Conservation (phyloP, 2,888 invertebrate genomes). For the Drosophila kokeensis region DNA sequence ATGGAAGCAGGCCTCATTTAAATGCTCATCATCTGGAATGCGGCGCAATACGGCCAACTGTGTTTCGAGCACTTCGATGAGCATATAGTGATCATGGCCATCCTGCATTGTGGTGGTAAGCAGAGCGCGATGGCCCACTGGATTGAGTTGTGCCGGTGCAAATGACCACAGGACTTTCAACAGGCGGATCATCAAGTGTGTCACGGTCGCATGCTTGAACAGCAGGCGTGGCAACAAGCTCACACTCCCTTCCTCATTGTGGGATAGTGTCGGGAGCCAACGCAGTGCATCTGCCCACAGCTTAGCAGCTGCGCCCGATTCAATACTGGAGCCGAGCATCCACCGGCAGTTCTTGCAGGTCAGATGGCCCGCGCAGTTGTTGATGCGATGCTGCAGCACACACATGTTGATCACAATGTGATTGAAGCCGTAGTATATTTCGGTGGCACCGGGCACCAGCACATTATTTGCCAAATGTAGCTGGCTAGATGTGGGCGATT, state of each 20-base stretch:
- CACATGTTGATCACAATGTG: slow-evolving; percentile 69
- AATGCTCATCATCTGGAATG: slow-evolving; percentile 13
- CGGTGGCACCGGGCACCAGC: slow-evolving; percentile 68
- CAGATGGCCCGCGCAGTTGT: slow-evolving; percentile 60
- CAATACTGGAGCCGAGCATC: slow-evolving; percentile 71
- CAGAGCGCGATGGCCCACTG: slow-evolving; percentile 50
- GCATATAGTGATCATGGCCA: slow-evolving; percentile 69
- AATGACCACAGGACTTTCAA: slow-evolving; percentile 62
- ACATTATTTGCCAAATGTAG: slow-evolving; percentile 9
- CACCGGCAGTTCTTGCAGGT: slow-evolving; percentile 76
- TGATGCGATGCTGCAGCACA: slow-evolving; percentile 32
- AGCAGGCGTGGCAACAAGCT: slow-evolving; percentile 25
- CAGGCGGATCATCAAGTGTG: slow-evolving; percentile 66
- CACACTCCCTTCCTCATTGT: not conserved
- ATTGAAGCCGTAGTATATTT: slow-evolving; percentile 82
- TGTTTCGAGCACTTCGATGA: slow-evolving; percentile 81
- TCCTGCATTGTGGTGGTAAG: slow-evolving; percentile 73
- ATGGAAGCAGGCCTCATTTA: slow-evolving; percentile 29
- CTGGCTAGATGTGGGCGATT: slow-evolving; percentile 67
- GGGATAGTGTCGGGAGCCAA: slow-evolving; percentile 26
- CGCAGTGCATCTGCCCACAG: slow-evolving; percentile 79
- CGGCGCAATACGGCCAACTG: slow-evolving; percentile 75
- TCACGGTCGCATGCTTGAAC: slow-evolving; percentile 50
- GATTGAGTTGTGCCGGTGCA: slow-evolving; percentile 29
- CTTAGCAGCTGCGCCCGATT: slow-evolving; percentile 71